These are phyloP conservation scores for Nomada lathburiana DNA, from an alignment of 2,888 invertebrate genomes.

Conservation along the genomic window DNA sequence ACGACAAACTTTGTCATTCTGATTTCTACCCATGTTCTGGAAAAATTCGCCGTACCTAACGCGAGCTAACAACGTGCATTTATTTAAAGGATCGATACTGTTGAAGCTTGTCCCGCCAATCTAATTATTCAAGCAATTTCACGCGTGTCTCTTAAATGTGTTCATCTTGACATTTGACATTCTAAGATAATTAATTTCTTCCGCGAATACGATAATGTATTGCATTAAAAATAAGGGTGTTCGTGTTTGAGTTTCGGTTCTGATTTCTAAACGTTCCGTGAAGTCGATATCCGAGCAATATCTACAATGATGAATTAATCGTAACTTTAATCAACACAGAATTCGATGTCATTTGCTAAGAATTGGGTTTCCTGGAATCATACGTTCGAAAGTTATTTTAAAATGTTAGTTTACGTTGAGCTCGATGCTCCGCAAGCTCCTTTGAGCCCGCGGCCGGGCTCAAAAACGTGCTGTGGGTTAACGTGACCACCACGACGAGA, in stretches of 20 bases:
- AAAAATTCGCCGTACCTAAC: not conserved
- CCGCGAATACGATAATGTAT: too few relatives aligned
- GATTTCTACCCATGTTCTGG: not conserved
- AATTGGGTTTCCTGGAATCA: not conserved
- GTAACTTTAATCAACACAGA: not conserved
- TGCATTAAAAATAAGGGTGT: too few relatives aligned
- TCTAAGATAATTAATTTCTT: too few relatives aligned
- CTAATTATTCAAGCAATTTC: not conserved
- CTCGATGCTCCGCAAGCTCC: slow-evolving; percentile 79
- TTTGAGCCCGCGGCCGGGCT: slow-evolving; percentile 87
- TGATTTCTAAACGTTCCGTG: too few relatives aligned
- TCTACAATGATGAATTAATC: not conserved
- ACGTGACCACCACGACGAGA: slow-evolving; percentile 91
- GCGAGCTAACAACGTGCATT: not conserved
- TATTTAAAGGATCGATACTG: slow-evolving; percentile 8
- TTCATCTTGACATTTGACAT: too few relatives aligned
- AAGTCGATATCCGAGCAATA: not conserved
- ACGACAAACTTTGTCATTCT: not conserved
- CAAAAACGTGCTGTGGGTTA: slow-evolving; percentile 89
- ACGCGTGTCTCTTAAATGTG: too few relatives aligned
- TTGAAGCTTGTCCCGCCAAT: not conserved
- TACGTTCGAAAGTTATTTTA: not conserved
- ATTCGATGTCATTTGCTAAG: not conserved
- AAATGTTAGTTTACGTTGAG: slow-evolving; percentile 73
- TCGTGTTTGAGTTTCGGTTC: too few relatives aligned